These are phyloP conservation scores for Choreutis nemorana DNA, from an alignment of 2,888 invertebrate genomes.

Conservation along the genomic window DNA sequence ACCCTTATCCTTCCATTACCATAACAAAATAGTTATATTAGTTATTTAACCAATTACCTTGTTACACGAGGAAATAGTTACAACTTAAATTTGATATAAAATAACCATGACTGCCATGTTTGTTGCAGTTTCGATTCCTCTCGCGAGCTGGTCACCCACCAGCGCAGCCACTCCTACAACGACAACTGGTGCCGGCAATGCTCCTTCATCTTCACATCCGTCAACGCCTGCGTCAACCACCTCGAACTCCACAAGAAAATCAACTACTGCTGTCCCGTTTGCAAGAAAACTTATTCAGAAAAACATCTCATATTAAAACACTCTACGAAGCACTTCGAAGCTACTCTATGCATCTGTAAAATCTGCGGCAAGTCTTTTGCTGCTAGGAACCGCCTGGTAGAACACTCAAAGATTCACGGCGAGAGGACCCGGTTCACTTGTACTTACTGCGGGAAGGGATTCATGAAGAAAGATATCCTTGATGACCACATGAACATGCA, in stretches of 20 bases:
- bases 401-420: conserved; percentile 37
- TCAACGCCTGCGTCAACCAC: conserved; percentile 31
- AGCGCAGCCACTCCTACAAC: conserved; percentile 22
- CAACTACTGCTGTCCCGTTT: conserved; percentile 61
- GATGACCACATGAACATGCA: conserved; percentile 67
- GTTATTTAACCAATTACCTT: no score
- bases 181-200: conserved; percentile 38
- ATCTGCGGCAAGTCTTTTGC: conserved; percentile 64
- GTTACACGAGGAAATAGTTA: no score
- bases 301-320: conserved; percentile 37
- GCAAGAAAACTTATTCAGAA: conserved; percentile 62
- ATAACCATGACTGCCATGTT: no score
- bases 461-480: conserved; percentile 25
- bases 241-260: conserved; percentile 35
- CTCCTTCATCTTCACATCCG: conserved; percentile 33
- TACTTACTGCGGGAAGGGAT: conserved; percentile 58
- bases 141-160: conserved; percentile 32
- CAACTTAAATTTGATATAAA: no score
- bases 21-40: no score
- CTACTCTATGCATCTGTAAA: conserved; percentile 58
- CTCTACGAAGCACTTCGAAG: conserved; percentile 36
- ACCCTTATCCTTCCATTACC: no score
- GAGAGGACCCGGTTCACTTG: conserved; percentile 56
- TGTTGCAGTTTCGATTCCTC: conserved; percentile 31
- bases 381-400: conserved; percentile 33